Evolutionary conservation across 2,888 invertebrate genomes (phyloP), one percentile per base, ranked within the genome.

Genomic region (Arenicola marina): DNA sequence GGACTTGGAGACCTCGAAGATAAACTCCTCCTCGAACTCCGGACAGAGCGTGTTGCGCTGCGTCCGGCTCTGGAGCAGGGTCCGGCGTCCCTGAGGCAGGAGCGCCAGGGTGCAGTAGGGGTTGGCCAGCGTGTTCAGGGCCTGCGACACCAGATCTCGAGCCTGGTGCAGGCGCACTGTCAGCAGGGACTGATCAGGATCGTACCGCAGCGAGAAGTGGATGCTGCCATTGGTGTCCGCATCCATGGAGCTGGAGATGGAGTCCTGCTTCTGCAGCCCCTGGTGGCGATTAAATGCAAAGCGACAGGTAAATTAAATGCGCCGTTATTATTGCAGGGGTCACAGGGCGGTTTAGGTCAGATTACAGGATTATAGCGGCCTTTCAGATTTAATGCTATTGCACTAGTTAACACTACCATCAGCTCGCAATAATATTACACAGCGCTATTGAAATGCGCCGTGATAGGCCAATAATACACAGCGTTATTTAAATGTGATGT

Each of bases 81-180:
- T 87, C 77, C 88, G 51, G 77, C 88, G 51, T 24, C 72, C 69
- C 77, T 93, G 93, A 71, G 93, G 94, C 84, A 95, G 93, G 91
- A 95, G 93, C 84, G 93, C 93, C 0, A 95, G 94, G 77, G 88
- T 88, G 34, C 89, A 89, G 76, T 89, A 89, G 0, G 89, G 89
- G 83, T 89, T 78, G 18, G 77, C 76, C 0, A 78, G 77, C 21
- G 76, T 77, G 59, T 72, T 76, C 64, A 75, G 73, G 63, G 79
- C 78, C 26, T 77, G 70, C 0, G 80, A 72, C 64, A 74, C 74
- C 28, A 81, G 74, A 64, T 79, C 78, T n/a, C 88, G 82, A 68
- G 89, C 89, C 84, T 90, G 89, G 60, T 89, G 84, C 7, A 91
- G 84, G 63, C 87, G 84, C 7, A 90, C 87, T 0, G 87, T 88